Evolutionary conservation across 2,113 vertebrate species (phyloP).

Genomic region (Cariama cristata): DNA sequence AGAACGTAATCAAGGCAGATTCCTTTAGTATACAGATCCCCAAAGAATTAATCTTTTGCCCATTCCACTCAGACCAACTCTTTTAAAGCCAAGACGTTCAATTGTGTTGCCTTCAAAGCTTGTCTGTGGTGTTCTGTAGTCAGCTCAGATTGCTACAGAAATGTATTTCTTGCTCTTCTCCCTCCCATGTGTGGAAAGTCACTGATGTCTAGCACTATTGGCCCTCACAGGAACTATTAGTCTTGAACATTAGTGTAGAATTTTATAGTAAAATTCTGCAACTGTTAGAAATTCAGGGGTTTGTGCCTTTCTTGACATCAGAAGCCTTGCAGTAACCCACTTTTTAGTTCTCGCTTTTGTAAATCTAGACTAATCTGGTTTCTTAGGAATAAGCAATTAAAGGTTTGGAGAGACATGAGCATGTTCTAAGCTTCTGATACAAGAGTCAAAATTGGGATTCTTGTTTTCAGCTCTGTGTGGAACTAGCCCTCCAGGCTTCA

Average conservation of each 20-base stretch:
- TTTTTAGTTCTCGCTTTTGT: background rate
- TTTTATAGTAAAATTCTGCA: background rate
- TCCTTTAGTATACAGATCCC: background rate
- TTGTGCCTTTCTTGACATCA: background rate
- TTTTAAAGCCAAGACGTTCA: background rate
- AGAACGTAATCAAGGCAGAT: background rate
- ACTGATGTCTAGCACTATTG: background rate
- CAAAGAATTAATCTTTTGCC: background rate
- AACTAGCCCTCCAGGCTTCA: background rate
- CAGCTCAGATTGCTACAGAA: background rate
- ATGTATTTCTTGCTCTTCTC: background rate
- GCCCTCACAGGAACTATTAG: background rate
- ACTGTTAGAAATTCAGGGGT: background rate
- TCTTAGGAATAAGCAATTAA: background rate
- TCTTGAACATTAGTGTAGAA: background rate
- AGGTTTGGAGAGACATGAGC: background rate
- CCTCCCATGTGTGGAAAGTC: background rate
- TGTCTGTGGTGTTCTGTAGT: background rate
- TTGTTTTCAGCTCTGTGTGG: background rate
- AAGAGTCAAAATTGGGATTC: background rate
- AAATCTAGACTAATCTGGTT: background rate
- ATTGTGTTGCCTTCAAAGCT: background rate
- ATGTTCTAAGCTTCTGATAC: background rate
- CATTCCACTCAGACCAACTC: background rate
- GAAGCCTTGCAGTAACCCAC: background rate